Conservation (phyloP, 2,888 invertebrate species). For the Cantharis rufa region DNA sequence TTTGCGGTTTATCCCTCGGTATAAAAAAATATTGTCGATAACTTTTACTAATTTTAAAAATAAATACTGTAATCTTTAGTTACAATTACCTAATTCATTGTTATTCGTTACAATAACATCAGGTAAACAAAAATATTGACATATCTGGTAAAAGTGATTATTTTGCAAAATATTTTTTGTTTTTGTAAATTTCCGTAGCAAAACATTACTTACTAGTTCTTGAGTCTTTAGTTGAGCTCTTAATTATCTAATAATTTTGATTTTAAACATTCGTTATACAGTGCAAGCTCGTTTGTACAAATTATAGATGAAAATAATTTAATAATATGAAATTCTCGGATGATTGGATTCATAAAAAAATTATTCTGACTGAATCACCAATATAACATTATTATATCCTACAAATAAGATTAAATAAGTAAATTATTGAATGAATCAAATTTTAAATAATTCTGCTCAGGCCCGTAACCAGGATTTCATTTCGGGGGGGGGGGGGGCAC, state of each 20-base stretch:
- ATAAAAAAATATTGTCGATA: neutral
- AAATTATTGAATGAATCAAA: too few relatives aligned
- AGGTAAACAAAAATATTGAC: neutral
- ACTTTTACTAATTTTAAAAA: neutral
- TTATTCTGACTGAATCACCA: too few relatives aligned
- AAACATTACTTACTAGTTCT: neutral
- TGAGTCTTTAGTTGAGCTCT: neutral
- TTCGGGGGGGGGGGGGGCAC: too few relatives aligned
- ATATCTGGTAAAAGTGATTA: neutral
- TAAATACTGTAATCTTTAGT: neutral
- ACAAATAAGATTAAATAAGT: too few relatives aligned
- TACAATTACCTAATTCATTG: neutral
- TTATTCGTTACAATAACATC: too few relatives aligned
- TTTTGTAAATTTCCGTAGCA: neutral
- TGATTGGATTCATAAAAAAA: too few relatives aligned
- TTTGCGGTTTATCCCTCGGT: too few relatives aligned
- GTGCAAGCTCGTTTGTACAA: neutral
- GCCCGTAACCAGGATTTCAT: too few relatives aligned
- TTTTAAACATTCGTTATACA: neutral
- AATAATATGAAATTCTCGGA: too few relatives aligned
- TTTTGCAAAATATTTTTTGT: neutral
- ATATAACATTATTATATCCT: too few relatives aligned
- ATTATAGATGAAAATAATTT: neutral
- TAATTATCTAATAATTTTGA: neutral
- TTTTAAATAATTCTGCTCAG: neutral